These are phyloP conservation scores for Eristalinus aeneus DNA, from an alignment of 2,888 invertebrate species.

Conservation along the genomic window DNA sequence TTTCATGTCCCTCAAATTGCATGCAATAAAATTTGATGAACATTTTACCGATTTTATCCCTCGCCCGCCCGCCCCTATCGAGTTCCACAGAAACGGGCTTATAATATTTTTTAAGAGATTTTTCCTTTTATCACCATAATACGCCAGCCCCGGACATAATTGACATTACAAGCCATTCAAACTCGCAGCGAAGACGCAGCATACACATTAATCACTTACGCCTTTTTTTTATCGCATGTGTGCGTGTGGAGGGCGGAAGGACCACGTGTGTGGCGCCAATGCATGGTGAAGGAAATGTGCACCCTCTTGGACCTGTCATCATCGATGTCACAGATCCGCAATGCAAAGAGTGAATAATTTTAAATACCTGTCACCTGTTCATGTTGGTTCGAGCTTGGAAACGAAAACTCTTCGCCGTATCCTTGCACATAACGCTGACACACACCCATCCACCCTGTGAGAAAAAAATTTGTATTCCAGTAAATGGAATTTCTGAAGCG, in stretches of 20 bases:
- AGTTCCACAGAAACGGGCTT: not conserved
- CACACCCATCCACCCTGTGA: not conserved
- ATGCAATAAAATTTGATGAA: conserved; percentile 61
- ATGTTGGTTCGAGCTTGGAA: not conserved
- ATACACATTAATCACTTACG: conserved; percentile 50
- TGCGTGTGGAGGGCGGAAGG: conserved; percentile 5
- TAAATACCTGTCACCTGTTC: conserved; percentile 45
- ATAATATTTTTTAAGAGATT: conserved; percentile 16
- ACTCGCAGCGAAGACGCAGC: conserved; percentile 28
- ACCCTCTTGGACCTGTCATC: conserved; percentile 55
- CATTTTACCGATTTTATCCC: conserved; percentile 60
- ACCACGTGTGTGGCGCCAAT: not conserved
- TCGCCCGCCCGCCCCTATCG: not conserved
- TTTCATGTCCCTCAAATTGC: conserved; percentile 61
- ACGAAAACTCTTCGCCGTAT: conserved; percentile 7
- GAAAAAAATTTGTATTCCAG: conserved; percentile 35
- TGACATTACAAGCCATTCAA: conserved; percentile 57
- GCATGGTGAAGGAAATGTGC: conserved; percentile 17
- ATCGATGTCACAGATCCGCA: conserved; percentile 57
- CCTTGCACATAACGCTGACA: conserved; percentile 41
- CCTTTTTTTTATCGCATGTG: conserved; percentile 27
- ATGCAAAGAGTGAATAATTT: conserved; percentile 56
- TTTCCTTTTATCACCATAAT: conserved; percentile 45
- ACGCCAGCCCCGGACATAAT: conserved; percentile 55
- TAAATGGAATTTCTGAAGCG: conserved; percentile 36